Evolutionary conservation across 2,888 invertebrate species (phyloP).

Genomic region (Mythimna loreyi): DNA sequence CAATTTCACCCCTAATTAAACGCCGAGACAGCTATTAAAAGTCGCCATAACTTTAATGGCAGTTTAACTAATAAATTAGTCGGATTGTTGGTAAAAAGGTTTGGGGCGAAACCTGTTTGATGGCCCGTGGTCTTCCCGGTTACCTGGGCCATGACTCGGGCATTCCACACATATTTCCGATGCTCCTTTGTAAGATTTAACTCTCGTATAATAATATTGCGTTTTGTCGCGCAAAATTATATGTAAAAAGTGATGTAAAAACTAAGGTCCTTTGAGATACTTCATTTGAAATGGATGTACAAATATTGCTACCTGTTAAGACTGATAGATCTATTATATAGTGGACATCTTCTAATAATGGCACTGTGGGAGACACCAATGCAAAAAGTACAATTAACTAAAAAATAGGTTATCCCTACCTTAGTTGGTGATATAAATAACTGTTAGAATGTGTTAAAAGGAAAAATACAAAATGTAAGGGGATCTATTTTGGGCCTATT

Average conservation of each 20-base stretch:
- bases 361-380: slow-evolving; percentile 18
- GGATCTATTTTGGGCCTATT: not conserved
- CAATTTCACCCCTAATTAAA: slow-evolving; percentile 58
- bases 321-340: slow-evolving; percentile 31
- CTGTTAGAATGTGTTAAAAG: not conserved
- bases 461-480: not conserved
- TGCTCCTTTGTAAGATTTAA: slow-evolving; percentile 50
- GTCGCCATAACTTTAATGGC: slow-evolving; percentile 60
- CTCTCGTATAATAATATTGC: slow-evolving; percentile 35
- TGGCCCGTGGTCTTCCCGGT: slow-evolving; percentile 56
- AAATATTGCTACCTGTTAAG: slow-evolving; percentile 55
- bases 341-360: slow-evolving; percentile 17
- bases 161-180: slow-evolving; percentile 70
- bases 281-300: slow-evolving; percentile 39
- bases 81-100: slow-evolving; percentile 49
- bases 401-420: slow-evolving; percentile 10
- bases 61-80: slow-evolving; percentile 59
- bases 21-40: slow-evolving; percentile 58
- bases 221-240: slow-evolving; percentile 49
- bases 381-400: slow-evolving; percentile 14
- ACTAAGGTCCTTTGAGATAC: slow-evolving; percentile 19
- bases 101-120: slow-evolving; percentile 61
- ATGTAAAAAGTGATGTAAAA: slow-evolving; percentile 38
- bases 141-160: slow-evolving; percentile 70
- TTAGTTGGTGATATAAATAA: slow-evolving; percentile 8